Conservation (phyloP, 2,888 invertebrate species). For the Chaitophorus viminalis region DNA sequence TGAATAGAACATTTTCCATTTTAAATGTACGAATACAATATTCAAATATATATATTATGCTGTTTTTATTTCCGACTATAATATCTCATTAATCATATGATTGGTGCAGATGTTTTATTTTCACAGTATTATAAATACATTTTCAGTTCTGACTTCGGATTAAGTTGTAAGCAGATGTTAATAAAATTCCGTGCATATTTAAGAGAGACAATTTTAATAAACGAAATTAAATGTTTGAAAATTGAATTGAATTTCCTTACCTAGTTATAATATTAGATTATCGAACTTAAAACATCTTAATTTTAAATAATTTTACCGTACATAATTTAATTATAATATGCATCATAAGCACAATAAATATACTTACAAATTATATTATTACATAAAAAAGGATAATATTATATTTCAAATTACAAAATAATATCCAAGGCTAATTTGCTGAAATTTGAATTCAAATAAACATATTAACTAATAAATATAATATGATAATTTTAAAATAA, state of each 20-base stretch:
- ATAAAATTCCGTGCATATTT: background rate
- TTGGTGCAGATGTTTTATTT: constrained; percentile 14
- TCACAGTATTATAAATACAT: background rate
- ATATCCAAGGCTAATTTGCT: too few species aligned
- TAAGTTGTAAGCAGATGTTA: background rate
- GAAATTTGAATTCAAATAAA: too few species aligned
- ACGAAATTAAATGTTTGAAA: background rate
- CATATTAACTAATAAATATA: too few species aligned
- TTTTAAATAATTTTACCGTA: background rate
- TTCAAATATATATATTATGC: background rate
- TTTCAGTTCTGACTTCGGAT: background rate
- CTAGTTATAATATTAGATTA: too few species aligned
- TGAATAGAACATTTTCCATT: background rate
- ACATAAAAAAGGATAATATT: too few species aligned
- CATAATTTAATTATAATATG: background rate
- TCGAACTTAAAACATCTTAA: background rate
- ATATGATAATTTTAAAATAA: too few species aligned
- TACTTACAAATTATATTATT: too few species aligned
- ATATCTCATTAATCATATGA: background rate
- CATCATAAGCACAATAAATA: background rate
- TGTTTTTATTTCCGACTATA: background rate
- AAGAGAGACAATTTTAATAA: background rate
- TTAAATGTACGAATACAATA: background rate
- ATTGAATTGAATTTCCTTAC: background rate
- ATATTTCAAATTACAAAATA: too few species aligned